These are phyloP conservation scores for Notechis scutatus DNA, from an alignment of 2,113 vertebrate genomes.

Conservation along the genomic window DNA sequence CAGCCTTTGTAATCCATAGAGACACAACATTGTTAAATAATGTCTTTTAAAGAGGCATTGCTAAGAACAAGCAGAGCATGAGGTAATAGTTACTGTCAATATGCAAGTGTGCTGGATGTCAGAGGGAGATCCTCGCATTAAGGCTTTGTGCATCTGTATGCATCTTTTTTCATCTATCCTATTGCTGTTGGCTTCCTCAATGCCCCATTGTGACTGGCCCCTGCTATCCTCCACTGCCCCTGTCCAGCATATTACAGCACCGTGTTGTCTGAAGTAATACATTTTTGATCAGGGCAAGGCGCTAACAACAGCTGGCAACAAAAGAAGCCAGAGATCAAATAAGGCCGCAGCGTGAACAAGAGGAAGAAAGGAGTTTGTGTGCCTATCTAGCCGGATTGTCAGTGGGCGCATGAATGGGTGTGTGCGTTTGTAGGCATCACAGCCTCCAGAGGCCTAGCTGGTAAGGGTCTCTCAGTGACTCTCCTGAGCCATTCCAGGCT, in stretches of 20 bases:
- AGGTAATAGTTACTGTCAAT: constrained; percentile 5
- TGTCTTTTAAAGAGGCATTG: neutral
- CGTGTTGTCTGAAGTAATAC: constrained; percentile 30
- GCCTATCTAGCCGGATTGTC: constrained; percentile 30
- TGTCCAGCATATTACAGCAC: constrained; percentile 1
- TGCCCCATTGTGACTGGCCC: constrained; percentile 25
- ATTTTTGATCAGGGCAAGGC: constrained; percentile 48
- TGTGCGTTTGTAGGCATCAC: constrained; percentile 29
- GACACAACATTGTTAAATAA: neutral
- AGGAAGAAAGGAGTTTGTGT: constrained; percentile 12
- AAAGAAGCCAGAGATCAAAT: constrained; percentile 64
- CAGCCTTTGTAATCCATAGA: rapidly evolving
- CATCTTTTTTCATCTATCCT: neutral
- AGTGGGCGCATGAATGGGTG: constrained; percentile 15
- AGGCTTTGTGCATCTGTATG: constrained; percentile 29
- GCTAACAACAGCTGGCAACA: constrained; percentile 34
- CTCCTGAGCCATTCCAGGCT: constrained; percentile 45
- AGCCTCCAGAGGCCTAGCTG: constrained; percentile 46
- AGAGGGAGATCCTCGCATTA: neutral
- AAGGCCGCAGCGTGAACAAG: constrained; percentile 49
- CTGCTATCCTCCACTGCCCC: constrained; percentile 40
- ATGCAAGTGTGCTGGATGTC: neutral
- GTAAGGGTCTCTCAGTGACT: constrained; percentile 49
- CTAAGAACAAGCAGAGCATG: neutral
- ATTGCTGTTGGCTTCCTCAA: constrained; percentile 9